Conservation (phyloP, 2,797 vertebrate genomes). For the Lagocephalus sceleratus region DNA sequence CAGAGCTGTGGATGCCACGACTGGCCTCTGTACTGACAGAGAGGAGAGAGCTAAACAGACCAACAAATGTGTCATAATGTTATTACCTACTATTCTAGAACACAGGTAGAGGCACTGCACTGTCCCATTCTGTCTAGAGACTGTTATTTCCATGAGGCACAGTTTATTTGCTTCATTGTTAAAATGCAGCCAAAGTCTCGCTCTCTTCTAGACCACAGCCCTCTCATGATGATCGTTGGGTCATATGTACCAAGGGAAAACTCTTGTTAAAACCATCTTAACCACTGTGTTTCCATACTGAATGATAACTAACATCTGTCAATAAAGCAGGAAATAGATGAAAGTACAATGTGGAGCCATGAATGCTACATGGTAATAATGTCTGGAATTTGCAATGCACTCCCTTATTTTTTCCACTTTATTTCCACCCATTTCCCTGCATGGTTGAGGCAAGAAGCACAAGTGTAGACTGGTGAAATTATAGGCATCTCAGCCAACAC, state of each 20-base stretch:
- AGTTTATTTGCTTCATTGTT: conserved; percentile 40
- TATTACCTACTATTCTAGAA: too few species aligned
- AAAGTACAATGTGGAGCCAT: conserved; percentile 59
- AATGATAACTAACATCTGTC: conserved; percentile 74
- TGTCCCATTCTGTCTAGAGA: background rate
- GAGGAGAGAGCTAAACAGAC: too few species aligned
- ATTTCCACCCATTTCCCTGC: conserved; percentile 26
- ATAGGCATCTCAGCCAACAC: conserved; percentile 60
- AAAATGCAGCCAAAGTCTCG: conserved; percentile 29
- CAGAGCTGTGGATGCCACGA: too few species aligned
- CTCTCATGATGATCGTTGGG: conserved; percentile 59
- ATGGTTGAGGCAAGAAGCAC: conserved; percentile 11
- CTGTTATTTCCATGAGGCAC: conserved; percentile 52
- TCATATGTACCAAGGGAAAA: conserved; percentile 63
- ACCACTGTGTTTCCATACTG: conserved; percentile 66
- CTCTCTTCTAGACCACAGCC: conserved; percentile 44
- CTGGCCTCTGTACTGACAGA: too few species aligned
- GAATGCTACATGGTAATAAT: conserved; percentile 58
- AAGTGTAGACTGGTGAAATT: conserved; percentile 62
- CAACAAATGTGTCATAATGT: too few species aligned
- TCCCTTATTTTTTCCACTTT: conserved; percentile 14
- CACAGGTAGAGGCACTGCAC: too few species aligned
- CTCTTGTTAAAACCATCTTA: conserved; percentile 53
- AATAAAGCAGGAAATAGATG: conserved; percentile 61
- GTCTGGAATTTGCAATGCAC: conserved; percentile 65